Evolutionary conservation across 1,140 invertebrate genomes (phyloP).

Genomic region (Hesperophylax magnus): DNA sequence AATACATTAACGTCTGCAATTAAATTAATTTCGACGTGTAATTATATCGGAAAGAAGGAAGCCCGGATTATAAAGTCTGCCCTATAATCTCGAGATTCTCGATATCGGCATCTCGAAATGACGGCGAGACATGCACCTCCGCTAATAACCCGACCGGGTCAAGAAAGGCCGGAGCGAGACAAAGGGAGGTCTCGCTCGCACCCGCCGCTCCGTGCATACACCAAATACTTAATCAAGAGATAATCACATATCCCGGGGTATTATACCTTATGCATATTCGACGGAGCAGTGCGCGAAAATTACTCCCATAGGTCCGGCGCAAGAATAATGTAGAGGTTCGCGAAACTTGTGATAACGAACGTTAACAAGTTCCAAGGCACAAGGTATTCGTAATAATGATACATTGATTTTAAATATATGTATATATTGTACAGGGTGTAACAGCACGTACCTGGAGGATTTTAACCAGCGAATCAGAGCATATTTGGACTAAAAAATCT

Average conservation of each 20-base stretch:
- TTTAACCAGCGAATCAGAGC: too few species aligned
- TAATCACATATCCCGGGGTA: slow-evolving; percentile 32
- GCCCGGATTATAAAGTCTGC: not conserved
- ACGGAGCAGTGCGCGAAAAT: slow-evolving; percentile 22
- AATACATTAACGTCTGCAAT: not conserved
- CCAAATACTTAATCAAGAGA: slow-evolving; percentile 41
- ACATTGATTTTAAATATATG: too few species aligned
- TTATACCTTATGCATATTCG: slow-evolving; percentile 24
- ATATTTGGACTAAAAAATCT: too few species aligned
- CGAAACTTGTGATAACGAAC: slow-evolving; percentile 23
- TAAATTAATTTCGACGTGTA: not conserved
- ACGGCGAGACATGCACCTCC: slow-evolving; percentile 18
- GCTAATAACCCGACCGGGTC: slow-evolving; percentile 6
- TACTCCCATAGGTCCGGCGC: not conserved
- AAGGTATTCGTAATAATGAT: too few species aligned
- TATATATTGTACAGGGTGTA: too few species aligned
- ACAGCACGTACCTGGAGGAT: too few species aligned
- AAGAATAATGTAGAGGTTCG: not conserved
- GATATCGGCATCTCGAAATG: not conserved
- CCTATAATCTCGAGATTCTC: not conserved
- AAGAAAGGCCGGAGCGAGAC: not conserved
- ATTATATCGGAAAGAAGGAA: not conserved
- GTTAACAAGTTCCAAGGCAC: too few species aligned
- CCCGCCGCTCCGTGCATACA: slow-evolving; percentile 24
- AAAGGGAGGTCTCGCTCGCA: slow-evolving; percentile 14